Conservation (phyloP, 1,140 invertebrate genomes). For the Chelonus insularis region DNA sequence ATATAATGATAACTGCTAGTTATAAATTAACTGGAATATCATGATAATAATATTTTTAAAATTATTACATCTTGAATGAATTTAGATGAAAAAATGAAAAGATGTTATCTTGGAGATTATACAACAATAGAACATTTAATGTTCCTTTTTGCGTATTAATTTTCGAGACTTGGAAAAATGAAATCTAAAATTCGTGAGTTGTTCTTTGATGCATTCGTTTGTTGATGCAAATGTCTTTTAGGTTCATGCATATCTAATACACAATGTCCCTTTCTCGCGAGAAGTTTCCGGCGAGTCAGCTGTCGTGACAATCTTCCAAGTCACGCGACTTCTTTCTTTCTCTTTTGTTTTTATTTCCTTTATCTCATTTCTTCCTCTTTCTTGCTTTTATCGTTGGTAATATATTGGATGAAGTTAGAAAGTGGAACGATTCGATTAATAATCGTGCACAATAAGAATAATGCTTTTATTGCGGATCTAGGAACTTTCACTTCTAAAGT, state of each 20-base stretch:
- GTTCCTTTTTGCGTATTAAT: too few species aligned
- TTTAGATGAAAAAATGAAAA: too few species aligned
- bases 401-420: constrained; percentile 37
- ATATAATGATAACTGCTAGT: too few species aligned
- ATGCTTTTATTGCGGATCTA: constrained; percentile 1
- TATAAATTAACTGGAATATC: too few species aligned
- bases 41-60: too few species aligned
- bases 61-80: too few species aligned
- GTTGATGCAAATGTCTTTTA: constrained; percentile 10
- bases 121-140: neutral
- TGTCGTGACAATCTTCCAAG: constrained; percentile 17
- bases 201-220: constrained; percentile 11
- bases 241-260: constrained; percentile 19
- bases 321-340: constrained; percentile 11
- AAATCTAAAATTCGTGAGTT: constrained; percentile 5
- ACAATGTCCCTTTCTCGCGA: constrained; percentile 8
- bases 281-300: constrained; percentile 1
- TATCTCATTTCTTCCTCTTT: constrained; percentile 15
- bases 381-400: neutral
- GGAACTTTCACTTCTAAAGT: constrained; percentile 3
- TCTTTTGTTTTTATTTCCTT: constrained; percentile 13
- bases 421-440: constrained; percentile 42
- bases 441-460: constrained; percentile 18
- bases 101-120: too few species aligned
- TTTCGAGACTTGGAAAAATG: too few species aligned